A percentile compares a stretch with the other conserved stretches of the same genome.
These are phyloP conservation scores for Syrrhaptes paradoxus DNA, from an alignment of 2,113 vertebrate genomes.

Conservation along the genomic window DNA sequence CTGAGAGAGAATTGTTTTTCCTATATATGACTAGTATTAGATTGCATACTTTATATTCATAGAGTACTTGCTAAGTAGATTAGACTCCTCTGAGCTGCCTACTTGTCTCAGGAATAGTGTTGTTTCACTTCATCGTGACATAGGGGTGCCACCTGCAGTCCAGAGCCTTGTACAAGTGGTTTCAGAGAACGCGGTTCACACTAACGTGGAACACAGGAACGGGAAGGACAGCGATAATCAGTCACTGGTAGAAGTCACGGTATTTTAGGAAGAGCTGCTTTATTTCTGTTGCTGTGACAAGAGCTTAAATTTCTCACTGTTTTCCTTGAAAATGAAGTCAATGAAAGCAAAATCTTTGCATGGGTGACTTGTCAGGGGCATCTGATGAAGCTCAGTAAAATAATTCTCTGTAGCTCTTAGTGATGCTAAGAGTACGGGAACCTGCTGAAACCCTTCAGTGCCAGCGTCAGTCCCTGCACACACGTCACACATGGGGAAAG, in stretches of 20 bases:
- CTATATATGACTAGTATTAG: neutral
- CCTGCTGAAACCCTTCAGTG: neutral
- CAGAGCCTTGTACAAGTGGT: neutral
- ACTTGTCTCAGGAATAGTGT: neutral
- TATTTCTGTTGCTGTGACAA: neutral
- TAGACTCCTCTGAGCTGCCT: neutral
- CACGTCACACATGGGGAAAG: neutral
- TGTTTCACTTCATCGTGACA: slow-evolving; percentile 29
- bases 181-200: neutral
- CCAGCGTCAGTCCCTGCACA: neutral
- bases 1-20: neutral
- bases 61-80: neutral
- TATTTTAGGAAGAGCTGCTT: neutral
- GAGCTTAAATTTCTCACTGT: neutral
- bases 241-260: neutral
- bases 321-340: neutral
- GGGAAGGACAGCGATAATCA: neutral
- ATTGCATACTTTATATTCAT: neutral
- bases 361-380: neutral
- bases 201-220: neutral
- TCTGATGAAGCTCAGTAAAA: neutral
- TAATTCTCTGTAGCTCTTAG: neutral
- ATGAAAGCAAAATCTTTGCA: neutral
- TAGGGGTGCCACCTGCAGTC: slow-evolving; percentile 43
- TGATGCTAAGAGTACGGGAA: neutral